Evolutionary conservation across 2,113 vertebrate species (phyloP).

Genomic region (Neopipo cinnamomea): DNA sequence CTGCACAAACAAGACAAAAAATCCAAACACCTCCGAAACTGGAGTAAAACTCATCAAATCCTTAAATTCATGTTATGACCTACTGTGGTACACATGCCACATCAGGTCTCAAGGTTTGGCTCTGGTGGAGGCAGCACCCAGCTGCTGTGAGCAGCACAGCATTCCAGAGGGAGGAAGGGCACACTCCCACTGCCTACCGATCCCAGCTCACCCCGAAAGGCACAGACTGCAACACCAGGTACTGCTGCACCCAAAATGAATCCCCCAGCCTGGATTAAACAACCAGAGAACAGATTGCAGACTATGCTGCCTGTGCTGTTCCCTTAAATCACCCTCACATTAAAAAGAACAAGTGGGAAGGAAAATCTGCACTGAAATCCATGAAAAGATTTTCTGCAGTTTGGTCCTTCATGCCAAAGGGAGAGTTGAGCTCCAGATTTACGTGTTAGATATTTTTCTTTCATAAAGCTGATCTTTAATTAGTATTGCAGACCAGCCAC

Average conservation of each 20-base stretch:
- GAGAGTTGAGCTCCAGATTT: not conserved
- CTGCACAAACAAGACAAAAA: not conserved
- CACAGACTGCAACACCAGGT: not conserved
- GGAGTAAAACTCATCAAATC: not conserved
- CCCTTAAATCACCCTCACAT: not conserved
- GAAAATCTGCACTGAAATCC: not conserved
- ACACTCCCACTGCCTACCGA: not conserved
- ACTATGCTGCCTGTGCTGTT: not conserved
- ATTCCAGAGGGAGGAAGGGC: not conserved
- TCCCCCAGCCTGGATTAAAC: not conserved
- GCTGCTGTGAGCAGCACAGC: not conserved
- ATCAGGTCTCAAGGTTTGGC: not conserved
- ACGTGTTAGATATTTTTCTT: not conserved
- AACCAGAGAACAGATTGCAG: not conserved
- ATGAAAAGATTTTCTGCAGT: not conserved
- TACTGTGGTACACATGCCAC: too few species aligned
- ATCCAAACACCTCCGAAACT: not conserved
- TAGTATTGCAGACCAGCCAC: not conserved
- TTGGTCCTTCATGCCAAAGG: not conserved
- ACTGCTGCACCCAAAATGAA: not conserved
- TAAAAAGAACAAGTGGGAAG: not conserved
- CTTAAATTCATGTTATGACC: not conserved
- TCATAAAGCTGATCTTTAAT: constrained; percentile 16
- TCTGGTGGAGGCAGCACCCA: not conserved
- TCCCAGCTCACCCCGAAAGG: not conserved